Conservation (phyloP, 2,888 invertebrate genomes). For the Rugalucina vietnamica region DNA sequence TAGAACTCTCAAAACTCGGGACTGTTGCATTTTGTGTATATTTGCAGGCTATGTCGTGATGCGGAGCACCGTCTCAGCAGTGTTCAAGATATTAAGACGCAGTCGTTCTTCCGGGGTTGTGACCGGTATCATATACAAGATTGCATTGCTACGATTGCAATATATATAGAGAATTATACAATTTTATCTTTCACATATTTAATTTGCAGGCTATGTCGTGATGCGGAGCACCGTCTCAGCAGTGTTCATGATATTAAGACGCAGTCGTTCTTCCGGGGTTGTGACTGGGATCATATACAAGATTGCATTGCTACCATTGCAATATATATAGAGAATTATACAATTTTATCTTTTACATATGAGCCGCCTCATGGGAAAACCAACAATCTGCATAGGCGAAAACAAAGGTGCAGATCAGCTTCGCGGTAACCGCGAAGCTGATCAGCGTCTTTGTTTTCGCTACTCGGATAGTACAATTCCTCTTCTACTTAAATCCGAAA, state of each 20-base stretch:
- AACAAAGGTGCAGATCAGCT: too few species aligned
- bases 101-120: conserved; percentile 95
- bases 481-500: too few species aligned
- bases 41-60: conserved; percentile 96
- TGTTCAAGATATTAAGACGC: conserved; percentile 95
- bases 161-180: conserved; percentile 98
- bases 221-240: conserved; percentile 95
- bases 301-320: conserved; percentile 99
- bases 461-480: too few species aligned
- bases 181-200: too few species aligned
- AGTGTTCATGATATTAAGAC: conserved; percentile 95
- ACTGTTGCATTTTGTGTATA: too few species aligned
- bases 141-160: conserved; percentile 98
- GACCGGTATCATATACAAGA: conserved; percentile 99
- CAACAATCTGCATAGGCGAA: too few species aligned
- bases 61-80: conserved; percentile 94
- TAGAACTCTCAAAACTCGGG: too few species aligned
- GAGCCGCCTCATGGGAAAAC: too few species aligned
- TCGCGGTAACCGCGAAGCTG: too few species aligned
- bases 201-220: conserved; percentile 96
- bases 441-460: too few species aligned
- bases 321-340: conserved; percentile 97
- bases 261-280: conserved; percentile 95
- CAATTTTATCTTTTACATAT: too few species aligned
- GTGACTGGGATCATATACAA: conserved; percentile 99